phyloP scores from a whole-genome alignment of 2,888 invertebrate species.

The Euspilapteryx auroguttella region DNA sequence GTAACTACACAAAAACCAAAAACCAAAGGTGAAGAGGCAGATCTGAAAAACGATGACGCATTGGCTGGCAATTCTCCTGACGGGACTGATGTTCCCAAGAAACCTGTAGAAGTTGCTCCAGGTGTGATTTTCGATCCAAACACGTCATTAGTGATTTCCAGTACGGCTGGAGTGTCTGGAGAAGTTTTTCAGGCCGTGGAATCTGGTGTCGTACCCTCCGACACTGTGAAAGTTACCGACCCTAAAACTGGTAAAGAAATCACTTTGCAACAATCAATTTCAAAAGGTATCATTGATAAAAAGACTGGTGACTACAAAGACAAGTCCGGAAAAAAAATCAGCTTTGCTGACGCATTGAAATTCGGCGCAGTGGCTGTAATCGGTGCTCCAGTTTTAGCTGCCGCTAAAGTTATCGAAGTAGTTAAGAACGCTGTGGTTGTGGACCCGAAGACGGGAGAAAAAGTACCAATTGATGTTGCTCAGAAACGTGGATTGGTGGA shows the following conservation, averaged over 20 bases:
- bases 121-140: constrained; percentile 76
- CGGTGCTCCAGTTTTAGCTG: constrained; percentile 74
- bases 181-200: too few species aligned
- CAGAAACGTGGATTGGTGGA: too few species aligned
- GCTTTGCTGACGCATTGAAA: constrained; percentile 74
- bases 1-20: too few species aligned
- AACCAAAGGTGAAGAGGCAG: constrained; percentile 4
- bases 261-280: constrained; percentile 75
- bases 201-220: too few species aligned
- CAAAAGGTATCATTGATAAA: constrained; percentile 74
- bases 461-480: too few species aligned
- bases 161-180: too few species aligned
- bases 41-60: constrained; percentile 6
- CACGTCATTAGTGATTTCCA: too few species aligned
- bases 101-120: constrained; percentile 69
- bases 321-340: constrained; percentile 66
- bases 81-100: too few species aligned
- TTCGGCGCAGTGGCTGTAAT: constrained; percentile 73
- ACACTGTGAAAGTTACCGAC: constrained; percentile 70
- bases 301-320: constrained; percentile 69
- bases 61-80: too few species aligned
- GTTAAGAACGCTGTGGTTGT: constrained; percentile 59
- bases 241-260: constrained; percentile 70
- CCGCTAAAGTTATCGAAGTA: constrained; percentile 66
- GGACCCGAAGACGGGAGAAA: too few species aligned